Evolutionary conservation across 2,797 vertebrate genomes (phyloP), one percentile per base, ranked within the genome.

Genomic region (Hapalemur alaotrensis): DNA sequence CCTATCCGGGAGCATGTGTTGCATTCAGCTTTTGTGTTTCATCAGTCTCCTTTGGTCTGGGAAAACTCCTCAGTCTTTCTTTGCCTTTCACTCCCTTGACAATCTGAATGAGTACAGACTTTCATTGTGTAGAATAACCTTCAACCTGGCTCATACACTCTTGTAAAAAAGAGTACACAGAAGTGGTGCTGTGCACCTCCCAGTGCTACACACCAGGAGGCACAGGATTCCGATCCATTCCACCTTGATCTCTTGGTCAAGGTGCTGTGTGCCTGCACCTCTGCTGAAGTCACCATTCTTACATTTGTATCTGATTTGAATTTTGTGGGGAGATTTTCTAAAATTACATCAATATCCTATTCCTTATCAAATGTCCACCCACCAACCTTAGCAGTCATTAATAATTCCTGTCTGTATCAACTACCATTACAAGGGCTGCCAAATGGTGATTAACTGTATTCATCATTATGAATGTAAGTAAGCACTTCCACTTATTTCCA

Each of bases 1-100:
- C 46, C 80, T 38, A 12, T 3, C 6, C 7, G 6, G 38, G 13
- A 25, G 2, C 4, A 12, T 8, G 50, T 0, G 14, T 15, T 23
- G 6, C 70, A 23, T 18, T 14, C 25, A 15, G 22, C 14, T 52
- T 43, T 73, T 25, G 38, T 6, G 5, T 20, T 30, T 72, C 48
- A 43, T 12, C 43, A 7, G 11, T 63, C 13, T 52, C 30, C 25
- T 46, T 41, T 38, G 43, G 32, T 38, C 17, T 32, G 23, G 50
- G 69, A 65, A 9, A 30, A 52, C 4, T 5, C 7, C 10, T 78
- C 8, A 9, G 4, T 69, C 22, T 38, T 13, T 86, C 22, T 32
- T 14, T 81, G 38, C 10, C 23, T 70, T 79, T 54, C 32, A 69
- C 35, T 57, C 5, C 43, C 70, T 41, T 17, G 22, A n/a, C 30